Evolutionary conservation across 2,797 vertebrate species (phyloP).

Genomic region (Pipistrellus pipistrellus): DNA sequence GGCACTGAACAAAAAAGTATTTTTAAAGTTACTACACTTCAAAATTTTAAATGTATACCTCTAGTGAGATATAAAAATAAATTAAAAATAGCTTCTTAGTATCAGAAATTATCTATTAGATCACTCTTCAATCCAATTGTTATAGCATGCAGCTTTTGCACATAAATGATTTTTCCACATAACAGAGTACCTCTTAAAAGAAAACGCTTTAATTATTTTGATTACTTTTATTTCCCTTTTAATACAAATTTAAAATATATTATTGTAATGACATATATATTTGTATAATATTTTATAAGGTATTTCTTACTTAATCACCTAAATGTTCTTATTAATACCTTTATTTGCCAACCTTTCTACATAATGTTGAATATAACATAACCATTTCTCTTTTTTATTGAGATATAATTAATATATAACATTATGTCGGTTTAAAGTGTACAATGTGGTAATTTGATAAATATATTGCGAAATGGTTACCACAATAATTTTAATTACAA

Average conservation of each 20-base stretch:
- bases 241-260: neutral
- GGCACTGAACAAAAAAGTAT: neutral
- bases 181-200: neutral
- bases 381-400: neutral
- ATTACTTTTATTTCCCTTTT: neutral
- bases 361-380: conserved; percentile 16
- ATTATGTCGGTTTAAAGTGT: neutral
- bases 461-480: neutral
- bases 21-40: neutral
- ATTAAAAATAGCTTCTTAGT: neutral
- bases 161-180: neutral
- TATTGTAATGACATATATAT: neutral
- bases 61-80: neutral
- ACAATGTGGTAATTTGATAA: neutral
- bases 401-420: neutral
- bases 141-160: neutral
- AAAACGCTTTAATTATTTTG: neutral
- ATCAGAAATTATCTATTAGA: neutral
- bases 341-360: neutral
- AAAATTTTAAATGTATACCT: neutral
- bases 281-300: conserved; percentile 1
- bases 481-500: neutral
- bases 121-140: neutral
- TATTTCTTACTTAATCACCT: neutral
- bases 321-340: neutral